Percentiles rank a stretch among this genome's conserved stretches.
Evolutionary conservation across 2,113 vertebrate genomes (phyloP).

Genomic region (Todiramphus saurophagus): DNA sequence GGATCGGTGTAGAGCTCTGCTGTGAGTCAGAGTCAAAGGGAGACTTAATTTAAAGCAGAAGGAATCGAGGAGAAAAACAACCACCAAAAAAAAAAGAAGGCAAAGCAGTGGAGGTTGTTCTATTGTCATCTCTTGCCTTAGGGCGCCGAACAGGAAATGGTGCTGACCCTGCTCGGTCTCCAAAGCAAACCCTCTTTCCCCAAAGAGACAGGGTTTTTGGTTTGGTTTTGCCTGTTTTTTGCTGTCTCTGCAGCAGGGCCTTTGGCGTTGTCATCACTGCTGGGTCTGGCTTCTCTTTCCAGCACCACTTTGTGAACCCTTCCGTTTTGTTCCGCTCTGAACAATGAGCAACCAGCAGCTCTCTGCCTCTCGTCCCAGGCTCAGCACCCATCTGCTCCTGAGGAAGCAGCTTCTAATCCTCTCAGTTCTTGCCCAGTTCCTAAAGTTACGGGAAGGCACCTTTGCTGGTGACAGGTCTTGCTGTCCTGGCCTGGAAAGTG

Average conservation of each 20-base stretch:
- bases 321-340: accelerated
- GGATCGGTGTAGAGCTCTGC: background rate
- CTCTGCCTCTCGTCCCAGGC: accelerated
- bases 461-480: background rate
- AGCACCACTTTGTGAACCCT: background rate
- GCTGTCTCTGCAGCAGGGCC: background rate
- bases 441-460: background rate
- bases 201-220: background rate
- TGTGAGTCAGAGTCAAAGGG: background rate
- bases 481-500: background rate
- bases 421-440: accelerated
- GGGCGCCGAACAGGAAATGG: background rate
- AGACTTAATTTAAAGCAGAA: background rate
- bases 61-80: background rate
- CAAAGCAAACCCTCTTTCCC: background rate
- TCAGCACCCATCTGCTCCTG: accelerated
- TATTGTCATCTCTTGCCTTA: background rate
- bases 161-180: background rate
- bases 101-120: background rate
- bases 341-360: background rate
- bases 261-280: background rate
- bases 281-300: background rate
- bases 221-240: background rate
- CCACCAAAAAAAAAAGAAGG: background rate
- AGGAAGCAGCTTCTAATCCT: background rate